Conservation (phyloP, 2,888 invertebrate species). For the Vanessa cardui region DNA sequence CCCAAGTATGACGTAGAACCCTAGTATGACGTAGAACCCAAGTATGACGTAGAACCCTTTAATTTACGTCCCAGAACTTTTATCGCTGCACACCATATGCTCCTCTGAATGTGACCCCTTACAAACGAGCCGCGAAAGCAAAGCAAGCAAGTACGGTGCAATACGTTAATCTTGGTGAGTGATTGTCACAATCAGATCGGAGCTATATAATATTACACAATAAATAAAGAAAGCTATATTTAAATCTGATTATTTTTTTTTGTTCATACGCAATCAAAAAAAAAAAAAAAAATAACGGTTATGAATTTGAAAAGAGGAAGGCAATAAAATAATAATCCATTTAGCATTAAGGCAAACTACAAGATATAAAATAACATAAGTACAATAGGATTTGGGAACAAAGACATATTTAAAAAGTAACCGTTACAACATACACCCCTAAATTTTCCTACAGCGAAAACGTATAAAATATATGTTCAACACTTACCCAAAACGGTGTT, state of each 20-base stretch:
- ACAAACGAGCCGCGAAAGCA: no score
- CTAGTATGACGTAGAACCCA: no score
- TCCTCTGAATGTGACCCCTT: no score
- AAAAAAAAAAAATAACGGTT: neutral
- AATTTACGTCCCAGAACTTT: no score
- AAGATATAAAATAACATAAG: neutral
- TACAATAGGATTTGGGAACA: slow-evolving; percentile 1
- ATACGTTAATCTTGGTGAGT: no score
- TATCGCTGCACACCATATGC: no score
- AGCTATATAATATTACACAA: no score
- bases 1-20: no score
- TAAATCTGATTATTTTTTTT: neutral
- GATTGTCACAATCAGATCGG: no score
- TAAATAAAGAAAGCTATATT: neutral
- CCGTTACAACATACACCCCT: neutral
- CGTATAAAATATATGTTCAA: slow-evolving; percentile 1
- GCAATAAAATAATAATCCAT: neutral
- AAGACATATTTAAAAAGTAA: slow-evolving; percentile 1
- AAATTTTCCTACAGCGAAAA: neutral
- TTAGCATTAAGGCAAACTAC: neutral
- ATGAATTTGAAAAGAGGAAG: neutral
- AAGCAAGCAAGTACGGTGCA: no score
- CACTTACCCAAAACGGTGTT: neutral
- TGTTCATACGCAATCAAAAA: neutral
- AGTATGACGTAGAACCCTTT: no score